Conservation (phyloP, 2,888 invertebrate species). For the Melangyna quadrimaculata region DNA sequence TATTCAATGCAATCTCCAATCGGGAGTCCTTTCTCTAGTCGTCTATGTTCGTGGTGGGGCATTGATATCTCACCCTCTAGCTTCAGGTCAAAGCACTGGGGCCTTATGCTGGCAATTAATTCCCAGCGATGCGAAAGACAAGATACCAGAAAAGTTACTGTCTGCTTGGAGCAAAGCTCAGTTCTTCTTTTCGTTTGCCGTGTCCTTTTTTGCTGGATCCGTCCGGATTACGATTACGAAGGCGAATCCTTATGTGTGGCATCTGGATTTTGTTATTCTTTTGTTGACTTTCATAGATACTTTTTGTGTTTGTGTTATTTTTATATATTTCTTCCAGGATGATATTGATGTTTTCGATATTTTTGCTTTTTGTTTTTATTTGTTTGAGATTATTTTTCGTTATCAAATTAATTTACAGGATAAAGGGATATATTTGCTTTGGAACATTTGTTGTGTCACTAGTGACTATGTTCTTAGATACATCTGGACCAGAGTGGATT, state of each 20-base stretch:
- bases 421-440: constrained; percentile 51
- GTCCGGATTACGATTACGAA: constrained; percentile 40
- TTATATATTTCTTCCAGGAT: constrained; percentile 42
- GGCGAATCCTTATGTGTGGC: constrained; percentile 38
- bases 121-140: constrained; percentile 62
- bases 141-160: constrained; percentile 57
- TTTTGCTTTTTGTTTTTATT: constrained; percentile 4
- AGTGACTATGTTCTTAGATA: constrained; percentile 31
- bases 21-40: constrained; percentile 15
- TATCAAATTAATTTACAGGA: constrained; percentile 69
- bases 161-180: constrained; percentile 25
- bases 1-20: constrained; percentile 34
- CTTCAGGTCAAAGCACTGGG: constrained; percentile 39
- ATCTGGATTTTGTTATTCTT: constrained; percentile 14
- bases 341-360: constrained; percentile 56
- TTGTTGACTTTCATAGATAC: constrained; percentile 14
- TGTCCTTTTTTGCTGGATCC: constrained; percentile 23
- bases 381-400: constrained; percentile 31
- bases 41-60: constrained; percentile 18
- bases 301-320: constrained; percentile 33
- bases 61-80: constrained; percentile 33
- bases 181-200: constrained; percentile 30
- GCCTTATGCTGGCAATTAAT: constrained; percentile 60
- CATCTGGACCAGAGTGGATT: constrained; percentile 36
- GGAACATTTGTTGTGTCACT: constrained; percentile 53